These are phyloP conservation scores for Tichodroma muraria DNA, from an alignment of 2,113 vertebrate species.

Conservation along the genomic window DNA sequence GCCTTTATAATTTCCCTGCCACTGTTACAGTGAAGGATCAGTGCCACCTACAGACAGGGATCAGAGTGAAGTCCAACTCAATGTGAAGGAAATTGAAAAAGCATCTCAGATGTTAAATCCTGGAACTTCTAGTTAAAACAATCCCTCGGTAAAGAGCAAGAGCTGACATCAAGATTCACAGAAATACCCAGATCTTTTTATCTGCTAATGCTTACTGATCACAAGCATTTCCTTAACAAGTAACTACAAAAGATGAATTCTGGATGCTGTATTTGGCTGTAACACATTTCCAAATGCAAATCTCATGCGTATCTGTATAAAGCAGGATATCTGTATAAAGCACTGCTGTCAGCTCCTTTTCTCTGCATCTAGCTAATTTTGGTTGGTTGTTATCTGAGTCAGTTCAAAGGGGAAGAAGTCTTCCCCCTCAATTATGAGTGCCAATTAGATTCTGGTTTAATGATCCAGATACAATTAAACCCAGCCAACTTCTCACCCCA, in stretches of 20 bases:
- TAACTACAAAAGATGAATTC: conserved; percentile 1
- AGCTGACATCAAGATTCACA: background rate
- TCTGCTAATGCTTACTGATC: background rate
- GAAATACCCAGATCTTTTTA: background rate
- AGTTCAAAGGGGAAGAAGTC: conserved; percentile 4
- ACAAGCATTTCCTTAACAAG: conserved; percentile 9
- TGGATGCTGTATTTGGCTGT: background rate
- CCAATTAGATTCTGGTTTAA: conserved; percentile 23
- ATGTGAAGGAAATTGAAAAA: background rate
- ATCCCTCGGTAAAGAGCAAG: background rate
- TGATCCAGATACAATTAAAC: conserved; percentile 14
- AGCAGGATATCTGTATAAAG: too few species aligned
- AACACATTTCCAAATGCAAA: conserved; percentile 38
- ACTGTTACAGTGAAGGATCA: conserved; percentile 37
- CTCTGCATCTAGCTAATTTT: background rate
- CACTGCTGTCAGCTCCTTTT: conserved; percentile 1
- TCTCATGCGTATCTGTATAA: conserved; percentile 17
- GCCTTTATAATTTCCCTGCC: background rate
- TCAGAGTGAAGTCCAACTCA: background rate
- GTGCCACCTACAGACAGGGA: conserved; percentile 67
- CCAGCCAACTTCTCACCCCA: background rate
- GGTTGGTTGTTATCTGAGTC: background rate
- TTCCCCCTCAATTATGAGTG: background rate
- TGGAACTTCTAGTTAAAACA: conserved; percentile 16
- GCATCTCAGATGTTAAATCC: background rate